Base-by-base conservation (phyloP, 2,797 vertebrate species). In the Epinephelus coioides region DNA sequence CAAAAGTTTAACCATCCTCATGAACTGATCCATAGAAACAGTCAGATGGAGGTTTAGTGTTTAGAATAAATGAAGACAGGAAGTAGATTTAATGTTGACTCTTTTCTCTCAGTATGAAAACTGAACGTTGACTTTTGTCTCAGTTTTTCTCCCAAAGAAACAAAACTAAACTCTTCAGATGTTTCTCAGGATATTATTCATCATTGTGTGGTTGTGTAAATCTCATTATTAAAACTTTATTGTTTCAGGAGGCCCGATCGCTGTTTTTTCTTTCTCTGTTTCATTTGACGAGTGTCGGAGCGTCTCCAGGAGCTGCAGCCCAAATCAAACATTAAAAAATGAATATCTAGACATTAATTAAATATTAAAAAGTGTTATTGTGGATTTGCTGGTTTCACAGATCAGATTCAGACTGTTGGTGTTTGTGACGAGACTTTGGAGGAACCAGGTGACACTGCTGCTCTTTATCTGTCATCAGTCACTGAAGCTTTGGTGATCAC, bases 401-500 rank as follows among this genome's bases (percentile, higher is more conserved):
- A 46, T 84, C 49, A 68, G 67, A 46, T 23, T 55, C 54, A 40
- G 68, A 57, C 13, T 51, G 55, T 50, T 70, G 62, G 61, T 60
- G 11, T 79, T 59, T 73, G 25, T 47, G 56, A 69, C 68, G 23
- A 53, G 73, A 50, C 73, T 60, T 19, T 0, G 30, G 76, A 38
- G 75, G 49, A 78, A 83, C 69, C 79, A 73, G 87, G 84, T 89
- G 87, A 82, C 80, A 49, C 81, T 2, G 62, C 66, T 23, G 82
- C 84, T 80, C 73, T 78, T 81, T 69, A 69, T 59, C 82, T 75
- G 81, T 82, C 84, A 67, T 80, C 72, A 55, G 76, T 23, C 6
- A 27, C 7, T 66, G 78, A 77, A 51, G 57, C 84, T 80, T 79
- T 73, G 69, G 38, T 73, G 57, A 78, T 83, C 60, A 81, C 53